phyloP scores from a whole-genome alignment of 2,888 invertebrate species.

The Drosophila antonietae region DNA sequence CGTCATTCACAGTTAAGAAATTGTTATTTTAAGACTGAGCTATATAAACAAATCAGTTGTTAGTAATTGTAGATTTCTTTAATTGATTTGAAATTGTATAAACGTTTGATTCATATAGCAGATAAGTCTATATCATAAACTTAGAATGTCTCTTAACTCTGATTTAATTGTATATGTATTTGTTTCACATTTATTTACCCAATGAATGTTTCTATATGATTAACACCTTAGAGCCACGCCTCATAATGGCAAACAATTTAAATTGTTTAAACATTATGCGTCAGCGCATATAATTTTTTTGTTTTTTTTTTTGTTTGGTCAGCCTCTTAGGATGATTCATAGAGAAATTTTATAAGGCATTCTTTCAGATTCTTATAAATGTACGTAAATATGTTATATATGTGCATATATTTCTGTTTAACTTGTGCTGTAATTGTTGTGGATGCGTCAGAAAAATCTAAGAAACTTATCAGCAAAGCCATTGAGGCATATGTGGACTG shows the following conservation, averaged over 20 bases:
- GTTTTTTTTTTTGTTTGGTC: conserved; percentile 19
- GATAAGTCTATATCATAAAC: background rate
- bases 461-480: conserved; percentile 57
- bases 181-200: background rate
- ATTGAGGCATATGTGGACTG: conserved; percentile 34
- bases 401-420: conserved; percentile 29
- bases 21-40: background rate
- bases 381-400: background rate
- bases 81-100: background rate
- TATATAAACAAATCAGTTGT: background rate
- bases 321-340: conserved; percentile 54
- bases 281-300: conserved; percentile 24
- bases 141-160: background rate
- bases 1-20: conserved; percentile 10
- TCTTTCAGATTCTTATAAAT: background rate
- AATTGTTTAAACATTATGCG: conserved; percentile 49
- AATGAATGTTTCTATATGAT: conserved; percentile 30
- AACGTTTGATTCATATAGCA: background rate
- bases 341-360: conserved; percentile 6
- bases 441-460: conserved; percentile 58
- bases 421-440: background rate
- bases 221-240: conserved; percentile 48
- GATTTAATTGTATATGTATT: background rate
- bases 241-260: conserved; percentile 20
- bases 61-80: background rate